Evolutionary conservation across 2,113 vertebrate genomes (phyloP).

Genomic region (Scomber colias): DNA sequence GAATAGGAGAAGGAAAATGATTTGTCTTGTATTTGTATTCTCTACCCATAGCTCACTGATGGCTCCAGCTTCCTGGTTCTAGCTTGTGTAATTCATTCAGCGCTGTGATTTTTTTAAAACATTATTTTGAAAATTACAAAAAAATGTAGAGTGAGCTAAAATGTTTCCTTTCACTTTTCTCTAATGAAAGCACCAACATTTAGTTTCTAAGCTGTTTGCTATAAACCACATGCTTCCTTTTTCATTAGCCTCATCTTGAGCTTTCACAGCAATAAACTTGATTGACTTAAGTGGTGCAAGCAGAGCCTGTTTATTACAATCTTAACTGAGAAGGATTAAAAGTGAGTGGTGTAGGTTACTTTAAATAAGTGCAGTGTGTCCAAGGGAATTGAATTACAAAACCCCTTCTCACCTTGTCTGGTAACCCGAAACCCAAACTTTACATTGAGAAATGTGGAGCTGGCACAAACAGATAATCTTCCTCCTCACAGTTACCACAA

Average conservation of each 20-base stretch:
- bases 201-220: constrained; percentile 32
- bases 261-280: constrained; percentile 47
- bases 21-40: background rate
- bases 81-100: background rate
- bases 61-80: too few species aligned
- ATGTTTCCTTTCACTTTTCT: background rate
- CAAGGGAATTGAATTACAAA: constrained; percentile 70
- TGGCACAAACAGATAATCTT: constrained; percentile 75
- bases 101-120: background rate
- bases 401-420: constrained; percentile 73
- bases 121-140: too few species aligned
- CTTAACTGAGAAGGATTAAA: constrained; percentile 62
- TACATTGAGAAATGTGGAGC: constrained; percentile 74
- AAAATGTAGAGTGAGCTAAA: background rate
- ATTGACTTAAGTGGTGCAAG: constrained; percentile 55
- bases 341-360: constrained; percentile 59
- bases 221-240: constrained; percentile 35
- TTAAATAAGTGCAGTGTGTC: constrained; percentile 53
- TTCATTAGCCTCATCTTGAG: constrained; percentile 50
- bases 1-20: background rate
- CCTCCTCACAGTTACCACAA: constrained; percentile 63
- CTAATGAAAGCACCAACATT: background rate
- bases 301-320: constrained; percentile 55
- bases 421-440: constrained; percentile 77
- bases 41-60: background rate